Evolutionary conservation across 1,140 invertebrate species (phyloP).

Genomic region (Caenorhabditis tropicalis): DNA sequence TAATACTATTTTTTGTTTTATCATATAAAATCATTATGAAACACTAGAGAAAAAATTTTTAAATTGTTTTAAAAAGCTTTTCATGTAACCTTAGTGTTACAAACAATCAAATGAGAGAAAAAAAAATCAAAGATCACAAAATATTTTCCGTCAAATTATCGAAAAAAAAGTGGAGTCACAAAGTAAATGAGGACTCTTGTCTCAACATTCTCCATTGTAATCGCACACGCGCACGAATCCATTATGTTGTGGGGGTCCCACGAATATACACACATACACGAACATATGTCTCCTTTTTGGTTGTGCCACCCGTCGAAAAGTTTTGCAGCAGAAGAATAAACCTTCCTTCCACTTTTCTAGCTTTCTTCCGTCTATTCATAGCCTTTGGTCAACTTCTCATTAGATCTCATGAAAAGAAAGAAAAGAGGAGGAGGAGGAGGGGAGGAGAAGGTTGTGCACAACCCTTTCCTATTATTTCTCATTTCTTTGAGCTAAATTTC

Average conservation of each 20-base stretch:
- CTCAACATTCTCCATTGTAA: neutral
- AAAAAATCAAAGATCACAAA: neutral
- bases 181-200: neutral
- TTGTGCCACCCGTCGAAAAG: neutral
- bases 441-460: neutral
- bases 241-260: neutral
- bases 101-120: no score
- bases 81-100: no score
- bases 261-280: neutral
- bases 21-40: no score
- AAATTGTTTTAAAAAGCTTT: no score
- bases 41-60: no score
- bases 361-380: neutral
- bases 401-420: slow-evolving; percentile 41
- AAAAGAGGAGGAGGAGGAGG: neutral
- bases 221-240: slow-evolving; percentile 17
- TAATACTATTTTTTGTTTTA: no score
- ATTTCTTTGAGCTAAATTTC: neutral
- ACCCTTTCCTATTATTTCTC: slow-evolving; percentile 24
- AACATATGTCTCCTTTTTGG: neutral
- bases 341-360: slow-evolving; percentile 30
- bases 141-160: neutral
- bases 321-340: slow-evolving; percentile 23
- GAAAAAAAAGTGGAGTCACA: neutral
- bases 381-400: slow-evolving; percentile 41